Base-by-base conservation (phyloP, 2,888 invertebrate species). In the Nemapogon koenigi region DNA sequence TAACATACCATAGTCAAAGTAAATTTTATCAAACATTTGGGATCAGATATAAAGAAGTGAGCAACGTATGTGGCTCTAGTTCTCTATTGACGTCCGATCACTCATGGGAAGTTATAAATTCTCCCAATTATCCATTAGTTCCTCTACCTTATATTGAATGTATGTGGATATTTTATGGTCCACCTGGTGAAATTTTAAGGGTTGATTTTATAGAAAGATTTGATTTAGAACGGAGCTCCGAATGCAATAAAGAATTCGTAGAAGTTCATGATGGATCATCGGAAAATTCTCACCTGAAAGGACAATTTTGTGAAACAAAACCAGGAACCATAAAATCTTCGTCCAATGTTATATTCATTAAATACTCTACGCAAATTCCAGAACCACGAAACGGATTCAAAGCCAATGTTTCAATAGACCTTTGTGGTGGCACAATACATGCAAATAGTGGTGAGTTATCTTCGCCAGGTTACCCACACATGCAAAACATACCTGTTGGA, bases 251-350 rank as follows among this genome's bases (percentile, higher is more conserved):
- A 16, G 91, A 90, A 54, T 89, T 82, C 46, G 75, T 96, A 0
- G 93, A 95, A 64, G 54, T 97, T 4, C 81, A 86, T 44, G 94
- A 97, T 62, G 97, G 97, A 1, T 86, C 87, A 1, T 89, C 92
- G 0, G 75, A 73, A 15, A 54, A 83, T 39, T 84, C 96, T 0
- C 82, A 81, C 1, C 49, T 83, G 0, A 58, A 94, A 27, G 88
- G 87, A 1, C 80, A 68, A 45, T 88, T 68, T 53, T 94, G 93
- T 53, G 52, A 59, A n/a, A 62, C 65, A 2, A 71, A 59, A 29
- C 90, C 90, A 0, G 81, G 82, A 27, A 86, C 87, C 0, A 65
- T 83, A 30, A 79, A 78, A 49, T 81, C 86, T 1, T 83, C 75
- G 2, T 84, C 83, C 37, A 92, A 91, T 55, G 69, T 85, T 38